Base-by-base conservation (phyloP, 2,888 invertebrate species). In the Cerceris ruficornis region DNA sequence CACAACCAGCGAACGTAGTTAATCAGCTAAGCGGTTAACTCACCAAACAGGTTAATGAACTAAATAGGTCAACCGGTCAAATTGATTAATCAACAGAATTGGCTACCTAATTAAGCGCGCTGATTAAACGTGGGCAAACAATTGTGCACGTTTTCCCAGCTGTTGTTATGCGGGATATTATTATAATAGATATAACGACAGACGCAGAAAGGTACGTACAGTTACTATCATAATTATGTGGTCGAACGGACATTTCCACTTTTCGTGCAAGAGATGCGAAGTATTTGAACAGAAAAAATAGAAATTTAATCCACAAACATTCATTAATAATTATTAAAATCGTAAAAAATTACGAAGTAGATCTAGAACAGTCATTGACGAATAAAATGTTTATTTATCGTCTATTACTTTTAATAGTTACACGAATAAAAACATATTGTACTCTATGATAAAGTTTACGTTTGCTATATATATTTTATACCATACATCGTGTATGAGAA, bases 31-130 rank as follows among this genome's bases (percentile, higher is more conserved):
- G 49, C 69, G 69, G 69, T 67, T 69, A 77, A 69, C 49, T 67
- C 67, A 15, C 46, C 69, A 75, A 77, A 69, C 75, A 62, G 69
- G 62, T 75, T 77, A 77, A 77, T 64, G 75, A 58, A 57, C 66
- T 75, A 67, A 70, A 69, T 41, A 67, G 77, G 69, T 77, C 77
- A 77, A 39, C 77, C 55, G 69, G 62, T 69, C 61, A 60, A 70
- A 75, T 75, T 75, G 77, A 77, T 77, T 77, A 77, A 77, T 70
- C 75, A 70, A 69, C 75, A 52, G 62, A 75, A 75, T 67, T 54
- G 74, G 43, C 62, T 70, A 67, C 62, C 69, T 75, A 77, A 77
- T 77, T 77, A 75, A 69, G 58, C 67, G 58, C 62, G 52, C 66
- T 77, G 74, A 66, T 77, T 75, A 69, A 66, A 75, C 46, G 9